phyloP scores from a whole-genome alignment of 2,113 vertebrate genomes.

The Butorides virescens region DNA sequence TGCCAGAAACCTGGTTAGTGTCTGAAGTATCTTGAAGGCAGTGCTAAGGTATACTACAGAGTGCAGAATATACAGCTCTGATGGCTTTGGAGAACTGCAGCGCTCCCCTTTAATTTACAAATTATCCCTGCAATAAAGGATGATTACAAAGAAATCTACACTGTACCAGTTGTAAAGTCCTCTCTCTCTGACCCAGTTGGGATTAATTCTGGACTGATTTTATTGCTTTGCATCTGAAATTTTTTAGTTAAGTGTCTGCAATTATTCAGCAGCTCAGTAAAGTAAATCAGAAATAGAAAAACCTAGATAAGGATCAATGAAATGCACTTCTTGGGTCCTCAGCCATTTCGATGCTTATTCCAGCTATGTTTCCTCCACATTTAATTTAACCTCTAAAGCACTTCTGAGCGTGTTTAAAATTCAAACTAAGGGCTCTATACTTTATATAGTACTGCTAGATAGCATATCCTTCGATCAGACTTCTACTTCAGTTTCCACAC shows the following conservation, averaged over 20 bases:
- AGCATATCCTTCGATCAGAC: neutral
- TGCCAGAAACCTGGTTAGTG: neutral
- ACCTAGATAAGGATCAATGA: neutral
- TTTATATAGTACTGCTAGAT: neutral
- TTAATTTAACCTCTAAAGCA: neutral
- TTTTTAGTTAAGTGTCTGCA: neutral
- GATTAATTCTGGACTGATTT: neutral
- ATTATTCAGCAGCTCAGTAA: neutral
- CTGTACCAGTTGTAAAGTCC: neutral
- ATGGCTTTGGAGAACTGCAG: neutral
- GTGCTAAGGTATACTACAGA: neutral
- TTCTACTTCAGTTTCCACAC: neutral
- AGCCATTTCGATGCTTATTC: neutral
- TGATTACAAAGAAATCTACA: neutral
- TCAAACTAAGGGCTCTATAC: neutral
- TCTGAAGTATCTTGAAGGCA: neutral
- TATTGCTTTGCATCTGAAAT: neutral
- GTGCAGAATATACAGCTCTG: neutral
- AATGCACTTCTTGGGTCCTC: neutral
- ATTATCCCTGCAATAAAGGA: neutral
- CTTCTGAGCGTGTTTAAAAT: conserved; percentile 2
- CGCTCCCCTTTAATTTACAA: neutral
- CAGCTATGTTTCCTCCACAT: neutral
- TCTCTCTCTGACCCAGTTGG: neutral
- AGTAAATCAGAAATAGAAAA: neutral